A percentile compares a stretch with the other conserved stretches of the same genome.
Evolutionary conservation across 2,888 invertebrate genomes (phyloP).

Genomic region (Synergus laeviventris): DNA sequence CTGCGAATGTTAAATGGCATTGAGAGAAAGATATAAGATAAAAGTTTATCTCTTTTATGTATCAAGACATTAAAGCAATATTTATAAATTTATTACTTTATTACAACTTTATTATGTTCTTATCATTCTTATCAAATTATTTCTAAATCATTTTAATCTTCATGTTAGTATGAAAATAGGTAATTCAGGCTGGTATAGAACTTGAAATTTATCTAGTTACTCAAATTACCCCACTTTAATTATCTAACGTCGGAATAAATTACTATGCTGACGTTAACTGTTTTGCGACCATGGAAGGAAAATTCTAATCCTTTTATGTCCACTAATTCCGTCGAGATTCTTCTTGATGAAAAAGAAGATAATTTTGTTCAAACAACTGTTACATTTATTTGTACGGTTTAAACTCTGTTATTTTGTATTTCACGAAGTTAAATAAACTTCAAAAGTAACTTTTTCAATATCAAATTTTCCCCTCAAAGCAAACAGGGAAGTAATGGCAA

Average conservation of each 20-base stretch:
- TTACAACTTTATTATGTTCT: neutral
- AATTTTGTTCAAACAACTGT: neutral
- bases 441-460: neutral
- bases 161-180: neutral
- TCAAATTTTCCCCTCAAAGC: neutral
- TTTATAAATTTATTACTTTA: neutral
- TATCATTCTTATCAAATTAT: neutral
- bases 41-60: neutral
- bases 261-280: constrained; percentile 10
- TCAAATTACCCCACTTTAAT: constrained; percentile 31
- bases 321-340: neutral
- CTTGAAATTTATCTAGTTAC: constrained; percentile 30
- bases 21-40: no score
- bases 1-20: no score
- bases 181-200: constrained; percentile 16
- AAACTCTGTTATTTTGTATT: no score
- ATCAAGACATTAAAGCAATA: neutral
- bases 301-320: neutral
- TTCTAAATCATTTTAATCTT: neutral
- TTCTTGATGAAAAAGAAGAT: neutral
- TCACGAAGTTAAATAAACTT: neutral
- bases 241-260: constrained; percentile 26
- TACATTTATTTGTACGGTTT: neutral
- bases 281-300: constrained; percentile 18
- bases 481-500: neutral